These are phyloP conservation scores for Lycorma delicatula DNA, from an alignment of 1,140 invertebrate genomes.

Conservation along the genomic window DNA sequence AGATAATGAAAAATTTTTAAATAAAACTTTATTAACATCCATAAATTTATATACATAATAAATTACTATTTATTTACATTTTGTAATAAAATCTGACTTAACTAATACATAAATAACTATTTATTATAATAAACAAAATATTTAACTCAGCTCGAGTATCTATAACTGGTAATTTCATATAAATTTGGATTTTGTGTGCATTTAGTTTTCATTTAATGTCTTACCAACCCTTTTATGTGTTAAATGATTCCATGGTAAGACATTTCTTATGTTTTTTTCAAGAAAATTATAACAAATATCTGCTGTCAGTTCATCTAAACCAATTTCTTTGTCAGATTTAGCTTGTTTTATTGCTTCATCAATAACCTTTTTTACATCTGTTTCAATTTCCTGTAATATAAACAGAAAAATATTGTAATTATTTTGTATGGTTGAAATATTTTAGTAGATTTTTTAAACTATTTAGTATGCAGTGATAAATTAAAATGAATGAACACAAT, in stretches of 20 bases:
- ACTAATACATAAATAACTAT: no score
- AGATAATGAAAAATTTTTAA: no score
- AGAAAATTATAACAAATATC: slow-evolving; percentile 73
- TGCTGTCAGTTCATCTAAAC: slow-evolving; percentile 69
- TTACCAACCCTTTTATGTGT: slow-evolving; percentile 45
- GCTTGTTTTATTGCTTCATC: slow-evolving; percentile 75
- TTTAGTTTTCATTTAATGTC: no score
- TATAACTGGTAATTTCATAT: no score
- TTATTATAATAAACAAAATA: no score
- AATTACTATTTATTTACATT: no score
- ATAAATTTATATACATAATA: no score
- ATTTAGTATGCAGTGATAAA: background rate
- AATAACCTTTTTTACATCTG: slow-evolving; percentile 67
- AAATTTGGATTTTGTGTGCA: no score
- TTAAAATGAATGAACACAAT: background rate
- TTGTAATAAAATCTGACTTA: no score
- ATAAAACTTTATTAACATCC: no score
- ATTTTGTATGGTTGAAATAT: background rate
- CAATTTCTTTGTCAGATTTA: slow-evolving; percentile 73
- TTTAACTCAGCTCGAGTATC: no score
- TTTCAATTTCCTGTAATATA: slow-evolving; percentile 68
- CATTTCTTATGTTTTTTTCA: slow-evolving; percentile 54
- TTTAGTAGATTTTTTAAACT: background rate
- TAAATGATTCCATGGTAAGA: slow-evolving; percentile 45
- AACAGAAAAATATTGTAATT: background rate